Base-by-base conservation (phyloP, 2,797 vertebrate genomes). In the Phataginus tetradactyla region DNA sequence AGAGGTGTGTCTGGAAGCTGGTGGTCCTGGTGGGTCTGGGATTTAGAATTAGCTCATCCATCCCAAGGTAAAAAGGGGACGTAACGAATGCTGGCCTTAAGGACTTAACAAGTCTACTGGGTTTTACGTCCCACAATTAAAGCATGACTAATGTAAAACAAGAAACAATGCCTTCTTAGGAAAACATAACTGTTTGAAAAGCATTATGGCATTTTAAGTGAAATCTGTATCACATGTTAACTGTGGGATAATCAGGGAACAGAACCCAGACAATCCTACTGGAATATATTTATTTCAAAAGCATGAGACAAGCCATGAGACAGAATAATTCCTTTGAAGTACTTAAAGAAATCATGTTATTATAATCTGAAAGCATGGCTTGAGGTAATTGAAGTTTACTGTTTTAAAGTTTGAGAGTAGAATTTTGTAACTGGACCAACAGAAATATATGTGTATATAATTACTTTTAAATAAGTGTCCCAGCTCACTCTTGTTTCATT, bases 141-240 rank as follows among this genome's bases (percentile, higher is more conserved):
- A 72, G 79, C 42, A 63, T 25, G 27, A 32, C 14, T 84, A 75
- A 39, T 39, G 25, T 27, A 29, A 91, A 93, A 79, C 14, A 91
- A 79, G 18, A 84, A 89, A 85, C 5, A 49, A 15, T 7, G 8
- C 27, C 11, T 80, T 89, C 42, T 64, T 42, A 27, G 11, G 83
- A 88, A 84, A 95, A 51, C 15, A 15, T 37, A 91, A 51, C 51
- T 83, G 7, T 45, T 97, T 94, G 51, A 64, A 84, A 90, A 86
- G 7, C 1, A 11, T 32, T 34, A 14, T 23, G 29, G 11, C 42
- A 25, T 77, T 92, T 32, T 83, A 69, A 53, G 32, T 64, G 49
- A 90, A 92, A 37, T 32, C 21, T n/a, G 9, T 45, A 53, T 77
- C n/a, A 51, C 25, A 49, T 64, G 23, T 49, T 90, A 53, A 80